Percentiles rank a stretch among this genome's conserved stretches.
Evolutionary conservation across 2,797 vertebrate species (phyloP).

Genomic region (Vireo griseus): DNA sequence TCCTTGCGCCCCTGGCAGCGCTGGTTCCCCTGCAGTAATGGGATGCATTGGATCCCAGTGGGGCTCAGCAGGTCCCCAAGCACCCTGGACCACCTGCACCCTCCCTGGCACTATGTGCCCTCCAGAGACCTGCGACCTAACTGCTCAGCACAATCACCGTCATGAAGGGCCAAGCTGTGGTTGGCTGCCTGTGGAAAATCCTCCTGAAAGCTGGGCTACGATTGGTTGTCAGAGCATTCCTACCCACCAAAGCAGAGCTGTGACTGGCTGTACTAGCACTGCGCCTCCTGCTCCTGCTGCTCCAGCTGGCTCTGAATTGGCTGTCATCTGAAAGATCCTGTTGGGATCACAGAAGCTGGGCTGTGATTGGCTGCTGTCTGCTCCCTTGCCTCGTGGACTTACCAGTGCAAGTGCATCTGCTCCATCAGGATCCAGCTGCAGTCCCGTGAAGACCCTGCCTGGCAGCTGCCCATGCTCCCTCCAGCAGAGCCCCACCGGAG

Average conservation of each 20-base stretch:
- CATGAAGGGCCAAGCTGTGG: not conserved
- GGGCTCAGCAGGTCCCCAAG: not conserved
- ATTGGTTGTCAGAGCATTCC: not conserved
- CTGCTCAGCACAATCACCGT: not conserved
- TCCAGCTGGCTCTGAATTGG: not conserved
- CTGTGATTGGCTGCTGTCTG: not conserved
- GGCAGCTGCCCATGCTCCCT: not conserved
- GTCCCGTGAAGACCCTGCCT: not conserved
- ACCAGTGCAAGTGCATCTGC: not conserved
- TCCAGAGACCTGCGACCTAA: not conserved
- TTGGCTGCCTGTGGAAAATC: not conserved
- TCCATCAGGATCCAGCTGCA: not conserved
- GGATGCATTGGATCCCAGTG: not conserved
- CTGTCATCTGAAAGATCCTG: not conserved
- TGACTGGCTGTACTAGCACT: not conserved
- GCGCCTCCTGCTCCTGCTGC: not conserved
- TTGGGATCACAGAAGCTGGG: not conserved
- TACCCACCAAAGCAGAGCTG: conserved; percentile 5
- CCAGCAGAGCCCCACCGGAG: not conserved
- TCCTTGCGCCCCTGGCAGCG: fast-evolving
- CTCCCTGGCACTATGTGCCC: not conserved
- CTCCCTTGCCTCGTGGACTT: not conserved
- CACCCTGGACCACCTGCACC: not conserved
- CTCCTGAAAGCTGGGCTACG: not conserved
- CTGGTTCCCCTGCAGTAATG: not conserved